These are phyloP conservation scores for Megaceryle torquata DNA, from an alignment of 2,113 vertebrate species.

Conservation along the genomic window DNA sequence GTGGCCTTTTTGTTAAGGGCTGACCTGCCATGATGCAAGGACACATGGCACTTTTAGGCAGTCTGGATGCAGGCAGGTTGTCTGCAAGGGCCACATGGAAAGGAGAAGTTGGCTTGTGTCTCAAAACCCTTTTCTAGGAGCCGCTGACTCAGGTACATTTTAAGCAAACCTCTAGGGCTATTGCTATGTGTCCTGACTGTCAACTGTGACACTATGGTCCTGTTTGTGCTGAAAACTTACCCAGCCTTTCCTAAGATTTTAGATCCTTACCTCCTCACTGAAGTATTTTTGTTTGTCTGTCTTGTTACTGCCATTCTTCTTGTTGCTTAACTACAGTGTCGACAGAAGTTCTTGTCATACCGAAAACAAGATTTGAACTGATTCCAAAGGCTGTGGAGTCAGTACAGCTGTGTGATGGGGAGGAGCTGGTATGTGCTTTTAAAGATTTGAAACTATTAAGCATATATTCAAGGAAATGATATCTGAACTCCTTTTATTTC, in stretches of 20 bases:
- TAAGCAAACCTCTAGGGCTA: background rate
- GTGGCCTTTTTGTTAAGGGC: background rate
- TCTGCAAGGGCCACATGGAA: background rate
- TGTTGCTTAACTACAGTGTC: background rate
- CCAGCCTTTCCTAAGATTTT: background rate
- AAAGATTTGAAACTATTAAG: background rate
- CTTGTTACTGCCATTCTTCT: background rate
- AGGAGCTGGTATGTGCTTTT: background rate
- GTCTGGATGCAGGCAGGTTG: background rate
- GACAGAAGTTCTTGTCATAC: background rate
- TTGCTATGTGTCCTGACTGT: background rate
- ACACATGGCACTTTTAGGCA: background rate
- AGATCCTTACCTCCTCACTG: background rate
- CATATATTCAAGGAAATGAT: background rate
- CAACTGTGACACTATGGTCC: background rate
- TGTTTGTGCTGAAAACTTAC: background rate
- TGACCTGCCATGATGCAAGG: background rate
- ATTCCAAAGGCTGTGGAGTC: background rate
- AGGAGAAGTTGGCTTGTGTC: background rate
- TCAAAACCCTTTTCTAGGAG: background rate
- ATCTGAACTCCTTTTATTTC: background rate
- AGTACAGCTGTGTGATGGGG: background rate
- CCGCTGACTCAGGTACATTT: background rate
- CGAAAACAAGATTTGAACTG: slow-evolving; percentile 1
- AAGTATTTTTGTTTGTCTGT: background rate